Conservation (phyloP, 2,797 vertebrate genomes). For the Lacerta viridis region DNA sequence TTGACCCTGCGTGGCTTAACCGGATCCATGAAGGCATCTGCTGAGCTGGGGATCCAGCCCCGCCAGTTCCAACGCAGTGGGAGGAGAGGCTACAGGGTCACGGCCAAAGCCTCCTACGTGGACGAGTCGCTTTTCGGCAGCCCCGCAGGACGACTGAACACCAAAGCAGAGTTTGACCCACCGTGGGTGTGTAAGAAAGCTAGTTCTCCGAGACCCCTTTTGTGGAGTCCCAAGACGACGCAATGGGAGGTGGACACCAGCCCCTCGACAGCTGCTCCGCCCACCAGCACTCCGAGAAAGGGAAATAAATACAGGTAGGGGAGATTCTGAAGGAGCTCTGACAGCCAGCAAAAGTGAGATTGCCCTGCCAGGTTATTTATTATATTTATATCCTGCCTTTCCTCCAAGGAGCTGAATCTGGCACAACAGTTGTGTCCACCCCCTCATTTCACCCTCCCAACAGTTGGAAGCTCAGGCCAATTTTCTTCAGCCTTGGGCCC, state of each 20-base stretch:
- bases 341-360: no score
- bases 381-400: no score
- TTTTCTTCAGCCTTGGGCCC: no score
- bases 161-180: slow-evolving; percentile 67
- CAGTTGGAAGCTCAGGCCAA: no score
- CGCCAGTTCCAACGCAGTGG: slow-evolving; percentile 45
- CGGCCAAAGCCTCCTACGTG: slow-evolving; percentile 73
- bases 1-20: rapidly evolving
- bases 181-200: slow-evolving; percentile 72
- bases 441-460: no score
- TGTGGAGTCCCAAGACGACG: background rate
- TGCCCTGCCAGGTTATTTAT: no score
- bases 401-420: no score
- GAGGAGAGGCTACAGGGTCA: slow-evolving; percentile 48
- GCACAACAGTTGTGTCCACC: no score
- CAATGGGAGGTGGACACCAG: slow-evolving; percentile 15
- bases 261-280: slow-evolving; percentile 36
- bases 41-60: slow-evolving; percentile 59
- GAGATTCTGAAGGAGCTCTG: background rate
- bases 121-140: slow-evolving; percentile 81
- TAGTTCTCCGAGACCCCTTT: background rate
- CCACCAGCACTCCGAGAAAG: slow-evolving; percentile 62
- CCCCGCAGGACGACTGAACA: slow-evolving; percentile 42
- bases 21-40: slow-evolving; percentile 25
- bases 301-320: slow-evolving; percentile 74